Percentiles rank a stretch among this genome's conserved stretches.
These are phyloP conservation scores for Cataglyphis albicans DNA, from an alignment of 2,888 invertebrate species.

Conservation along the genomic window DNA sequence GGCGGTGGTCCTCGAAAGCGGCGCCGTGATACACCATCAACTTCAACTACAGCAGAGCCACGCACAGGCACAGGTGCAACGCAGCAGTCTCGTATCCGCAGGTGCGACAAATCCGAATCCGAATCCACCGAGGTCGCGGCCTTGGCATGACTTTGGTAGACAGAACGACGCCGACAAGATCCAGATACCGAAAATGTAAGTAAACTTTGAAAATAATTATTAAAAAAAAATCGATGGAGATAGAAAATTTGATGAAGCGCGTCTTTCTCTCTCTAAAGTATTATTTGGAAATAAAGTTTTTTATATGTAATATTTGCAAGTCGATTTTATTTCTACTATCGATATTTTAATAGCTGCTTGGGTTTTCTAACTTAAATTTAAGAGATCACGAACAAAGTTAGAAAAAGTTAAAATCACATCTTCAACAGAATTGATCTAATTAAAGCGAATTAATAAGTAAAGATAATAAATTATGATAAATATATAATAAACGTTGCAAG, in stretches of 20 bases:
- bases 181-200: slow-evolving; percentile 99
- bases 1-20: slow-evolving; percentile 87
- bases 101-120: slow-evolving; percentile 82
- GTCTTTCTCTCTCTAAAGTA: background rate
- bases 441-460: background rate
- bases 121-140: slow-evolving; percentile 90
- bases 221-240: background rate
- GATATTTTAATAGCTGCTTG: background rate
- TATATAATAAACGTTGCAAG: slow-evolving; percentile 3
- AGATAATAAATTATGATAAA: slow-evolving; percentile 19
- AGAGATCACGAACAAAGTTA: background rate
- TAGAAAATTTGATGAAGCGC: background rate
- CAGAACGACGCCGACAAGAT: slow-evolving; percentile 98
- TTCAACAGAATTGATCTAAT: slow-evolving; percentile 3
- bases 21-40: slow-evolving; percentile 87
- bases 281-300: background rate
- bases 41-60: slow-evolving; percentile 87
- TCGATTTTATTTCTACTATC: background rate
- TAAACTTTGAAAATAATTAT: slow-evolving; percentile 13
- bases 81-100: slow-evolving; percentile 83
- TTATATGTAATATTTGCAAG: background rate
- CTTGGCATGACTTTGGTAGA: slow-evolving; percentile 97
- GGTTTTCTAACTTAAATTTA: background rate
- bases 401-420: background rate
- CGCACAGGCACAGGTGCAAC: slow-evolving; percentile 88